Base-by-base conservation (phyloP, 1,140 invertebrate species). In the Chionoecetes opilio region DNA sequence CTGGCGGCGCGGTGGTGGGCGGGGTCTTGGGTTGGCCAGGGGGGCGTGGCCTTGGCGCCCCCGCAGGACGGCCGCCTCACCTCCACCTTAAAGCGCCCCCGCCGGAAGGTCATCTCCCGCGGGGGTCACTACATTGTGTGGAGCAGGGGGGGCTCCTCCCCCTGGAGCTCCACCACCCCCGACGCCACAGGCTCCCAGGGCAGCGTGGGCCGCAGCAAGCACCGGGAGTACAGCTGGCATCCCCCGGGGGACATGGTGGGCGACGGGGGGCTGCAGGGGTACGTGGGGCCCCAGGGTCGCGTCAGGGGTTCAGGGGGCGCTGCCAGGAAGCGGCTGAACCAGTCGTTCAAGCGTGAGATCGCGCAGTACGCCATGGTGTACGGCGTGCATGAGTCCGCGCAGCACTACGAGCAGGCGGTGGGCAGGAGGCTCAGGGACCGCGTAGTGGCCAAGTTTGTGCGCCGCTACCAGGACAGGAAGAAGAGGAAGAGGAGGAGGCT, bases 301-400 rank as follows among this genome's bases (percentile, higher is more conserved):
- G 46, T 90, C 92, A 90, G 26, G 34, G 46, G 29, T 0, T 41
- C 35, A 0, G 31, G 46, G 35, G 84, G 82, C 14, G 14, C 29
- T 0, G 26, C 75, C 34, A 95, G 94, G 84, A 95, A 95, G 90
- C 86, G 88, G 41, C 82, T 95, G 8, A 92, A 34, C 32, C 41
- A 92, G 82, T 92, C 94, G 17, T 95, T 95, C 94, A 95, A 95
- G 84, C 35, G 94, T 35, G 94, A 95, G 94, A 95, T 95, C 53
- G 53, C 32, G 37, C 94, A 90, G 53, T 95, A 92, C 32, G 92
- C 53, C 41, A 95, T 95, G 84, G 94, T 90, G 84, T 95, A 95
- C 82, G 87, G 94, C 11, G 94, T 90, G 38, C 9, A 11, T 75
- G 29, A 21, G 37, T 8, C 63, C 53, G 38, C 21, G 46, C 21